A percentile compares a stretch with the other conserved stretches of the same genome.
Evolutionary conservation across 1,140 invertebrate species (phyloP).

Genomic region (Idris sp.): DNA sequence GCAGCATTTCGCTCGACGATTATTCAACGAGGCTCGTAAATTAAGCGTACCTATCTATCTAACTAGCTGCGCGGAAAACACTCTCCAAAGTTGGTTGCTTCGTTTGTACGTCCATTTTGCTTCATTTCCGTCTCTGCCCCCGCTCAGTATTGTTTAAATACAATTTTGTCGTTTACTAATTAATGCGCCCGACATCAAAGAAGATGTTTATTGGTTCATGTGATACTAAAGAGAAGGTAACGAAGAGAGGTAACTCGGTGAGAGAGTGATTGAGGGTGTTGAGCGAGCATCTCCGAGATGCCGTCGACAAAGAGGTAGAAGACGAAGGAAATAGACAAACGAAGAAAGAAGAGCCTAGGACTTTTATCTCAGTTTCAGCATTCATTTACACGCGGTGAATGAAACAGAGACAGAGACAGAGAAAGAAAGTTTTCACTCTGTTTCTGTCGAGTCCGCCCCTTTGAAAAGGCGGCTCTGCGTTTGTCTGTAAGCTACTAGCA

Average conservation of each 20-base stretch:
- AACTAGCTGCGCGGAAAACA: constrained; percentile 58
- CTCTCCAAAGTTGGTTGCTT: too few species aligned
- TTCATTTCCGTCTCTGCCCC: constrained; percentile 55
- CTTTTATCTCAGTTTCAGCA: background rate
- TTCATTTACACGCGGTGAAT: constrained; percentile 47
- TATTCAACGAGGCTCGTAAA: constrained; percentile 70
- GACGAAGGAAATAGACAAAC: constrained; percentile 38
- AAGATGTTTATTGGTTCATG: constrained; percentile 80
- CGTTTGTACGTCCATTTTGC: constrained; percentile 73
- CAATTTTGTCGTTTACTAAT: constrained; percentile 80
- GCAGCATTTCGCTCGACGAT: constrained; percentile 70
- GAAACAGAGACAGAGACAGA: background rate
- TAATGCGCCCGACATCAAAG: constrained; percentile 79
- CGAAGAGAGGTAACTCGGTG: constrained; percentile 77
- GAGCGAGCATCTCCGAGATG: constrained; percentile 41
- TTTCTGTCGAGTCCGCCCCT: constrained; percentile 56
- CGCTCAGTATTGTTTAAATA: constrained; percentile 79
- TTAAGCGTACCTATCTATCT: constrained; percentile 70
- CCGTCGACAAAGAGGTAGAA: constrained; percentile 50
- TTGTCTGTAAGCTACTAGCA: constrained; percentile 66
- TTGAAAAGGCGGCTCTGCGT: constrained; percentile 64
- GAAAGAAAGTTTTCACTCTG: too few species aligned
- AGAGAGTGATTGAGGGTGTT: constrained; percentile 68
- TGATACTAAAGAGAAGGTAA: constrained; percentile 79
- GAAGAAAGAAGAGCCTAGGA: constrained; percentile 37